These are phyloP conservation scores for Chrysotoxum bicinctum DNA, from an alignment of 2,888 invertebrate genomes.

Conservation along the genomic window DNA sequence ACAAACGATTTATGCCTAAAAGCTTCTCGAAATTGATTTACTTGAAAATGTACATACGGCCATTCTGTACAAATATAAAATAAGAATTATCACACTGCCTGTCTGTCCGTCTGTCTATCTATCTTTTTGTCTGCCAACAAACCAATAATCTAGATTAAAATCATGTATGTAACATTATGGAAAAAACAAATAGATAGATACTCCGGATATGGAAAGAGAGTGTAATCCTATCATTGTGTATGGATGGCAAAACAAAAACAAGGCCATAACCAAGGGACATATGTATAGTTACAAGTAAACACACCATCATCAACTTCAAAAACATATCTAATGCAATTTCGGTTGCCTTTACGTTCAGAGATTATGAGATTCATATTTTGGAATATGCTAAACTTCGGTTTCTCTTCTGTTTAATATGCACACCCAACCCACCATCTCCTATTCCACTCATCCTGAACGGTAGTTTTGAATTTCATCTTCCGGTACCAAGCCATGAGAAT, in stretches of 20 bases:
- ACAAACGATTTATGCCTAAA: conserved; percentile 39
- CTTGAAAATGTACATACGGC: conserved; percentile 30
- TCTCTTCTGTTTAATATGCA: neutral
- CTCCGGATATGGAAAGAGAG: conserved; percentile 19
- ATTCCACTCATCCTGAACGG: neutral
- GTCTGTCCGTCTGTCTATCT: neutral
- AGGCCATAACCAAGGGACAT: neutral
- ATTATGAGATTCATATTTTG: conserved; percentile 43
- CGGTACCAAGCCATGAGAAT: neutral
- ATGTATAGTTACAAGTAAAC: neutral
- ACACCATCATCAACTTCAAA: conserved; percentile 57
- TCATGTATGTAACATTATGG: conserved; percentile 57
- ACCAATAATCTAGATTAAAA: conserved; percentile 64
- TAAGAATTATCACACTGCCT: conserved; percentile 59
- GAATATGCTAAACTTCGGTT: conserved; percentile 52
- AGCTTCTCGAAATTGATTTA: conserved; percentile 54
- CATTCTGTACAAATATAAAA: conserved; percentile 43
- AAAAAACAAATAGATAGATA: conserved; percentile 26
- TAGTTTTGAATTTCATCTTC: conserved; percentile 45
- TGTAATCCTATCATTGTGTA: conserved; percentile 1
- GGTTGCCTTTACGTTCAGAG: conserved; percentile 46
- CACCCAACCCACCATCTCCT: neutral
- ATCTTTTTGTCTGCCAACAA: conserved; percentile 29
- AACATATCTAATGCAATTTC: conserved; percentile 70
- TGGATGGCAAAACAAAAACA: neutral